These are phyloP conservation scores for Drosophila quinaria DNA, from an alignment of 2,888 invertebrate species.

Conservation along the genomic window DNA sequence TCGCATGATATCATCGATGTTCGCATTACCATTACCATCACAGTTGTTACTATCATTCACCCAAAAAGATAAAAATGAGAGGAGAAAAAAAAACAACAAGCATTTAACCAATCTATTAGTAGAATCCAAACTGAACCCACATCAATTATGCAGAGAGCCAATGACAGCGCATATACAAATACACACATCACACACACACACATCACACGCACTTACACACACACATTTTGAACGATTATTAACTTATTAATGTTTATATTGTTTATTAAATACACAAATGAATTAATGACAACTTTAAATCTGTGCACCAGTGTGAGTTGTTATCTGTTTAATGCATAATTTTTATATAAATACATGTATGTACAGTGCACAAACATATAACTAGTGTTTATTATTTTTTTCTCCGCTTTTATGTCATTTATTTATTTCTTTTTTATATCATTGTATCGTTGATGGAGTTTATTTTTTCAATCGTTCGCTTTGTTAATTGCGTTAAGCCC, in stretches of 20 bases:
- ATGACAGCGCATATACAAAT: background rate
- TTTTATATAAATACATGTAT: slow-evolving; percentile 7
- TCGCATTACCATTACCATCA: slow-evolving; percentile 19
- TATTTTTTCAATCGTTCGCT: slow-evolving; percentile 53
- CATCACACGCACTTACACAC: slow-evolving; percentile 3
- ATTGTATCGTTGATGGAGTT: slow-evolving; percentile 34
- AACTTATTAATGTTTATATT: slow-evolving; percentile 63
- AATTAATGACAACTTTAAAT: slow-evolving; percentile 42
- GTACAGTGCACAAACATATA: background rate
- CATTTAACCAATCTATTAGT: slow-evolving; percentile 33
- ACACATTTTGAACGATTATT: slow-evolving; percentile 45
- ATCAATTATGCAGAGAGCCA: slow-evolving; percentile 44
- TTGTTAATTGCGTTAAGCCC: slow-evolving; percentile 73
- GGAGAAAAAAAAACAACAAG: slow-evolving; percentile 1
- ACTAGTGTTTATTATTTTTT: slow-evolving; percentile 11
- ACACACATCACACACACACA: background rate
- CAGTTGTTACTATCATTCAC: slow-evolving; percentile 17
- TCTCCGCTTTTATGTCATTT: background rate
- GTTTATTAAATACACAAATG: slow-evolving; percentile 48
- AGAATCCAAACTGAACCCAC: slow-evolving; percentile 40
- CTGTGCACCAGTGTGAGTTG: slow-evolving; percentile 18
- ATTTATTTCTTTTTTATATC: slow-evolving; percentile 31
- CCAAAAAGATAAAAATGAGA: background rate
- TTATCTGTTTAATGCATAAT: slow-evolving; percentile 37
- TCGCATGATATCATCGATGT: slow-evolving; percentile 45